Evolutionary conservation across 2,113 vertebrate species (phyloP).

Genomic region (Oreotrochilus melanogaster): DNA sequence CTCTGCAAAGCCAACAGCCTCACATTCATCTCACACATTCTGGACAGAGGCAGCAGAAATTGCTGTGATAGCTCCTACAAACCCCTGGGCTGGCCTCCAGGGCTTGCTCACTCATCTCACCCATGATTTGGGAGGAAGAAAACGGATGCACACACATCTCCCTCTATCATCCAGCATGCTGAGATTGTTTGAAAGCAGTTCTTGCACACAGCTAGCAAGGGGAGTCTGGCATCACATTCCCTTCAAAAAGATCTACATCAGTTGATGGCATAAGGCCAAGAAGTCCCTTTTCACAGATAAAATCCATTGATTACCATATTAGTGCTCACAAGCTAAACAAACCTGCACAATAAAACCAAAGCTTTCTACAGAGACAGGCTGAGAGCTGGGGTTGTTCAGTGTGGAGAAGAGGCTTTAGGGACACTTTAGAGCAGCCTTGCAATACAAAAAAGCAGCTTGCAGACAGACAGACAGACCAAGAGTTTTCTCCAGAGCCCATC

Average conservation of each 20-base stretch:
- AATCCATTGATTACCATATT: not conserved
- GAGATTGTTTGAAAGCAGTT: not conserved
- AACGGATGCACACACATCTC: not conserved
- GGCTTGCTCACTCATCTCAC: not conserved
- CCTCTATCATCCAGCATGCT: not conserved
- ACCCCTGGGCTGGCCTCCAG: not conserved
- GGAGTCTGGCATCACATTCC: not conserved
- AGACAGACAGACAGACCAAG: not conserved
- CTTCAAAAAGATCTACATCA: not conserved
- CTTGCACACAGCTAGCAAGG: not conserved
- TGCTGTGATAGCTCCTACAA: not conserved
- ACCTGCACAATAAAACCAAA: not conserved
- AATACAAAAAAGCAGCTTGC: not conserved
- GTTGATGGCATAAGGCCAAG: not conserved
- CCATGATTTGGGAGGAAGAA: not conserved
- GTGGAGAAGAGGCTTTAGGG: not conserved
- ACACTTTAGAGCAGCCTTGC: not conserved
- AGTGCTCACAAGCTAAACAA: not conserved
- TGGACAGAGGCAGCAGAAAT: not conserved
- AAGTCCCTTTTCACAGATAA: not conserved
- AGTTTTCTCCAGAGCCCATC: not conserved
- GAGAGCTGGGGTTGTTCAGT: not conserved
- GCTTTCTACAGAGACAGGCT: not conserved
- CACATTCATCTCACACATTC: rapidly evolving
- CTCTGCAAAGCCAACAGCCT: not conserved